Base-by-base conservation (phyloP, 2,797 vertebrate genomes). In the Crenichthys baileyi region DNA sequence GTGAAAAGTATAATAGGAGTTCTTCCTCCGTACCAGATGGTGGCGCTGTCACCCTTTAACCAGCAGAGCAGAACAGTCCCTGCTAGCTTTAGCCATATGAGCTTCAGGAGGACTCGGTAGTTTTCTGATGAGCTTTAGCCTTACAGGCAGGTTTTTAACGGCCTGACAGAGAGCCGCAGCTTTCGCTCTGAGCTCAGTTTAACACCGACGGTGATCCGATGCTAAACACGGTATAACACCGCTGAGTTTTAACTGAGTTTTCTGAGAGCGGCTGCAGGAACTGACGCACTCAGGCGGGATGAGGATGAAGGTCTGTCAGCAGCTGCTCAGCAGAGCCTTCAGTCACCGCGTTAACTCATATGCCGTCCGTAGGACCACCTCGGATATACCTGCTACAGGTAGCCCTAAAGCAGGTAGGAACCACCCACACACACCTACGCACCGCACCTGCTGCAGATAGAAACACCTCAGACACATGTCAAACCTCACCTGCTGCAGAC, bases 231-330 rank as follows among this genome's bases (percentile, higher is more conserved):
- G 36, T 22, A 4, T 39, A 65, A 24, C 53, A 22, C 53, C 22
- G 20, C 61, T 65, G 22, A 39, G 39, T 0, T 3, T 36, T 11
- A 65, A 7, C 31, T 4, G 16, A 0, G 58, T 61, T 61, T 8
- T 0, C 18, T 15, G 7, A 31, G 29, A 36, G 26, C 61, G 18
- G 16, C 31, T 8, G 16, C 61, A 36, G 61, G 61, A 65, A 65
- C 18, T 65, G 31, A 65, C 61, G 61, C 61, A 22, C 61, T 11
- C 31, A 36, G 61, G 7, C 61, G 61, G 3, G 9, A 9, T 22
- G 36, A 65, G 61, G 31, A 65, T 65, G 61, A 65, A 39, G 61
- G 16, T 65, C 61, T 65, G 61, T 39, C 61, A 39, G 61, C 61
- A 65, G 61, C 61, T 65, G 61, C 61, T 65, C 31, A 0, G 61